A percentile compares a stretch with the other conserved stretches of the same genome.
These are phyloP conservation scores for Drosophila quadrilineata DNA, from an alignment of 1,140 invertebrate genomes.

Conservation along the genomic window DNA sequence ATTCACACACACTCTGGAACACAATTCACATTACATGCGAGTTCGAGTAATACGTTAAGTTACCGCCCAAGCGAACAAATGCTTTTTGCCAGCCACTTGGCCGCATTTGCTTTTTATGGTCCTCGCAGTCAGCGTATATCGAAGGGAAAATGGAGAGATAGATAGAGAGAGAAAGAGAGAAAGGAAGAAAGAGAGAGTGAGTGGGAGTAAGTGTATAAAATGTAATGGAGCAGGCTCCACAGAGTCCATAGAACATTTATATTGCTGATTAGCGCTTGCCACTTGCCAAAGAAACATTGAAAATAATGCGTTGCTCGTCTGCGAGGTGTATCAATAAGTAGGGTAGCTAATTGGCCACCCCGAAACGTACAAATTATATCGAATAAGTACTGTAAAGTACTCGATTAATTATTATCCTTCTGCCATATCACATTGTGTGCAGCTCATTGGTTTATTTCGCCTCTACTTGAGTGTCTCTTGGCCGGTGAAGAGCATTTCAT, in stretches of 20 bases:
- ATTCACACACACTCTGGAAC: neutral
- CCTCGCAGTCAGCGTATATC: neutral
- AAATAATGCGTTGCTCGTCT: constrained; percentile 10
- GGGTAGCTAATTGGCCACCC: constrained; percentile 6
- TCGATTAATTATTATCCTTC: constrained; percentile 8
- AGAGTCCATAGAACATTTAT: constrained; percentile 27
- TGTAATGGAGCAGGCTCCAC: constrained; percentile 25
- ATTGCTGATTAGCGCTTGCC: constrained; percentile 25
- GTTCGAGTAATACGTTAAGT: constrained; percentile 24
- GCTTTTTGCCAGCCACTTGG: constrained; percentile 38
- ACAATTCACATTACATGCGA: constrained; percentile 10
- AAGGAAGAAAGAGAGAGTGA: neutral
- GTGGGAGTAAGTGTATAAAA: constrained; percentile 25
- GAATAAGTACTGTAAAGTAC: constrained; percentile 6
- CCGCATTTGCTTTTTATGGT: constrained; percentile 39
- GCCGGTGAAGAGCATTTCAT: neutral
- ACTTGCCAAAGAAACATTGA: constrained; percentile 6
- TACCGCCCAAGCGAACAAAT: constrained; percentile 31
- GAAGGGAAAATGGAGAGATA: neutral
- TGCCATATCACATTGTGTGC: neutral
- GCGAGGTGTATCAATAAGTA: constrained; percentile 16
- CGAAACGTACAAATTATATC: constrained; percentile 8
- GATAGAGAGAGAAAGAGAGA: neutral
- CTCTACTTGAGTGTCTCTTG: no score
- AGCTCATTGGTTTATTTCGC: neutral